Base-by-base conservation (phyloP, 2,888 invertebrate genomes). In the Chloroclysta siterata region DNA sequence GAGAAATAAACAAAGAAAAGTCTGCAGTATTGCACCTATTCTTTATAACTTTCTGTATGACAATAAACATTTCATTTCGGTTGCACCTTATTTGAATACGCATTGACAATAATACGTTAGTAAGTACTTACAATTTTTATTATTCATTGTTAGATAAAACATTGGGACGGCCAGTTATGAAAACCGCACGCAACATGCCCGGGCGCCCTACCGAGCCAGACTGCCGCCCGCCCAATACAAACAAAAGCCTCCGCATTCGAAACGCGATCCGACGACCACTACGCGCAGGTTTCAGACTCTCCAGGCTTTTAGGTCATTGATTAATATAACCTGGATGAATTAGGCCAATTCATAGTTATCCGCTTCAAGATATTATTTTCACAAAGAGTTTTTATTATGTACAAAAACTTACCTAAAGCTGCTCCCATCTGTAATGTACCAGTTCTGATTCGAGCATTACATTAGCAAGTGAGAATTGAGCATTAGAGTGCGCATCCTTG, bases 121-220 rank as follows among this genome's bases (percentile, higher is more conserved):
- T 8, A 8, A 1, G 33, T 53, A 14, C 36, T 44, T 64, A 68
- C 68, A 60, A 17, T 48, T 54, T 56, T 47, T 62, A 53, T 51
- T 50, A 50, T 33, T 2, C 17, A 36, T 55, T n/a, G 36, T 53
- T 64, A 63, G 48, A 47, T 33, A 14, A 47, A 46, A 63, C 29
- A 60, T 60, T 41, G n/a, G 44, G 28, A 53, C n/a, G 29, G 42
- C 46, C 44, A 15, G 6, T 10, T 1, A 13, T 6, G 14, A 33
- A 47, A 47, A 22, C n/a, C 60, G 56, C 56, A 57, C 56, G 53
- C 63, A 52, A 55, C 63, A 41, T 36, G 42, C 73, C 55, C 50
- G 63, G 58, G 55, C 72, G 53, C 65, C 76, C 41, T 60, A 66
- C 62, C 29, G 58, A 52, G 46, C 39, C 63, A n/a, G 58, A 69